A percentile compares a stretch with the other conserved stretches of the same genome.
These are phyloP conservation scores for Pissodes strobi DNA, from an alignment of 1,140 invertebrate species.

Conservation along the genomic window DNA sequence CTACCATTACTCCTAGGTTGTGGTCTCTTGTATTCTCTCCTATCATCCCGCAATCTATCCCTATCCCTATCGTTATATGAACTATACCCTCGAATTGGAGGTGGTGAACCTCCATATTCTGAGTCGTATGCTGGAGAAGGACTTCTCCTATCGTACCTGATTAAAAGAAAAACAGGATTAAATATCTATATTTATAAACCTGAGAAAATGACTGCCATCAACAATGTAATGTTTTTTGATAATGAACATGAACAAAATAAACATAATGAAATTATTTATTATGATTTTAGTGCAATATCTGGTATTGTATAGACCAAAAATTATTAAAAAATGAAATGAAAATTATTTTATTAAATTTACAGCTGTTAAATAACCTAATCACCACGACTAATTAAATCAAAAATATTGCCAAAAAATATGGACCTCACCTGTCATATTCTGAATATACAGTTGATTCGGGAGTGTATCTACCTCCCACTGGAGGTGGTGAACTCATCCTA, in stretches of 20 bases:
- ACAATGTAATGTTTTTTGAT: no score
- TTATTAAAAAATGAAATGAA: no score
- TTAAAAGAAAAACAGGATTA: no score
- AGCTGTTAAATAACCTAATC: no score
- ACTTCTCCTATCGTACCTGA: slow-evolving; percentile 47
- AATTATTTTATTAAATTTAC: no score
- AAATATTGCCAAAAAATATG: not conserved
- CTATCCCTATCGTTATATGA: slow-evolving; percentile 45
- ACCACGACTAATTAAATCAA: no score
- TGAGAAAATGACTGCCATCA: no score
- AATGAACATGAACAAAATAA: no score
- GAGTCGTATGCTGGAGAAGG: slow-evolving; percentile 52
- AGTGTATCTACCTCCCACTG: slow-evolving; percentile 47
- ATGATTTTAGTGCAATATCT: no score
- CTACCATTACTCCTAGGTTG: slow-evolving; percentile 38
- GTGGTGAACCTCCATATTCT: slow-evolving; percentile 48
- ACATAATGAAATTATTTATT: no score
- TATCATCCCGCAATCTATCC: slow-evolving; percentile 41
- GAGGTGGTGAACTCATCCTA: slow-evolving; percentile 66
- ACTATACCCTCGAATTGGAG: slow-evolving; percentile 41
- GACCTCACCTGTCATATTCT: slow-evolving; percentile 46
- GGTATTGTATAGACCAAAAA: no score
- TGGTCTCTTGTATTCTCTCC: slow-evolving; percentile 43
- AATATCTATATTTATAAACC: no score
- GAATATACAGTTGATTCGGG: slow-evolving; percentile 50